Evolutionary conservation across 2,888 invertebrate species (phyloP), one percentile per base, ranked within the genome.

Genomic region (Zaprionus bogoriensis): DNA sequence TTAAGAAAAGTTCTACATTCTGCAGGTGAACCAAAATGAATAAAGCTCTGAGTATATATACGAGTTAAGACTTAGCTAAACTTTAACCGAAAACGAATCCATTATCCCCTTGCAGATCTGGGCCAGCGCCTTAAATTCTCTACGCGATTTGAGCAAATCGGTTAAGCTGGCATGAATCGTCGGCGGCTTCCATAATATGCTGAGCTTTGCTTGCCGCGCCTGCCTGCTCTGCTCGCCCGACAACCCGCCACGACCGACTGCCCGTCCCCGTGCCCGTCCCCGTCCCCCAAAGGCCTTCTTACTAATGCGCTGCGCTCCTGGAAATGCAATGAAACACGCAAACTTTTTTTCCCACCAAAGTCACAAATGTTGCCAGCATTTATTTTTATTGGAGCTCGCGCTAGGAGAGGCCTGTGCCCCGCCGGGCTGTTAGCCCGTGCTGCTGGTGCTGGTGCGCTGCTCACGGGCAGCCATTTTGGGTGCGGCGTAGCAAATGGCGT

Each of bases 281-380:
- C 53, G 54, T 51, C 73, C 28, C 52, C 62, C 73, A 72, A 48
- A 39, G 39, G n/a, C 12, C 10, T 4, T n/a, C 4, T 12, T 4
- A 4, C 14, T 19, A 48, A 10, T 17, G n/a, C 65, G 51, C 51
- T 68, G 27, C 50, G 53, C 48, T 60, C 48, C 53, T 62, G 48
- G 68, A 81, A 80, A 74, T 76, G 80, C 85, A 84, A 72, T 72
- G 62, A 63, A 81, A 67, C 80, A 81, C 80, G 80, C 80, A 54
- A 82, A 74, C 54, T 60, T 60, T 64, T n/a, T 45, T 30, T 32
- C 65, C n/a, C 39, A 52, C 39, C 62, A 45, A 62, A 76, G 80
- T 76, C 78, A 82, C 73, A 82, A 76, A 73, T 67, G 73, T 50
- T 42, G 66, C 62, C 39, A 32, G 39, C 66, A 50, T 76, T 80